Base-by-base conservation (phyloP, 2,797 vertebrate genomes). In the Hippoglossus hippoglossus region DNA sequence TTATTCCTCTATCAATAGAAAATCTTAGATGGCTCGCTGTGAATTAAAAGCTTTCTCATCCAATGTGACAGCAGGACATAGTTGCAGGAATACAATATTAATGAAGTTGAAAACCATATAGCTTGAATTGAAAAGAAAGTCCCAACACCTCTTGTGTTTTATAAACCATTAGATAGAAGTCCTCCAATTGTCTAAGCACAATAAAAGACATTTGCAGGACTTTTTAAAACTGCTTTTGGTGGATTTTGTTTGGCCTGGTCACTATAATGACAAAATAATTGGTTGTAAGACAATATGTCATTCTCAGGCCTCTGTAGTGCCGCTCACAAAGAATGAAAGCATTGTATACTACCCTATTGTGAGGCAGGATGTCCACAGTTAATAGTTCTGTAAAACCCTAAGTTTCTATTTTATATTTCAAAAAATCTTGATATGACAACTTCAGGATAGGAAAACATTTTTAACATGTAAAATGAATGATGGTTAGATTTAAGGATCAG, bases 1-100 rank as follows among this genome's bases (percentile, higher is more conserved):
- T 90, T 86, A 83, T 90, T 58, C 57, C 63, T 61, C 31, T 80
- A 83, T 92, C 85, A 90, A 88, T 75, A 73, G 71, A 60, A 80
- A 77, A 78, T 75, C 46, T 22, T 78, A 84, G 76, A 85, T 47
- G 46, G 74, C 64, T 73, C 56, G 78, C 71, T 28, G 41, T 81
- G 81, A 87, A 80, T 87, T 71, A 64, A 81, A 85, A 80, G 73
- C 70, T 73, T 66, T 70, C 78, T 79, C 61, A 28, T 71, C 21
- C 53, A 52, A 81, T 71, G 72, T 81, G 88, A 90, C 73, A 58
- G 77, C 61, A 56, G 82, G 71, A 81, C 56, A 78, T 71, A 80
- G 86, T 57, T 76, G 74, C 79, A 79, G 76, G 41, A 85, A 82
- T 39, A 25, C 46, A 73, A 77, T 70, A 79, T 63, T 57, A 66